Base-by-base conservation (phyloP, 35 echinoderm and acorn worm species). In the Anneissia japonica region DNA sequence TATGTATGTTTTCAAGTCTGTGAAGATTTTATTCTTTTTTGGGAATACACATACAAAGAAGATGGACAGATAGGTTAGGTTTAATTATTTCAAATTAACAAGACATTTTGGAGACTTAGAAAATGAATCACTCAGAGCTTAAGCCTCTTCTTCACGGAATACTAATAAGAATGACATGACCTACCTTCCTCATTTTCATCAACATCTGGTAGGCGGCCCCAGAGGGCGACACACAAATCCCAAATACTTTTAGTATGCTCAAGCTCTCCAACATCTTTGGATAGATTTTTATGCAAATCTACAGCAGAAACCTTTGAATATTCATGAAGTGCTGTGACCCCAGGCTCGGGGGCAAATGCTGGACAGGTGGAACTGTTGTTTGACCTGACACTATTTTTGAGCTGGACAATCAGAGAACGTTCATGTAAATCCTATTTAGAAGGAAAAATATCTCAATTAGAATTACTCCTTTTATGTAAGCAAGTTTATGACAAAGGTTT, bases 171-270 rank as follows among this genome's bases (percentile, higher is more conserved):
- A n/a, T n/a, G n/a, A n/a, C n/a, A n/a, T n/a, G n/a, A n/a, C 39
- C 85, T 39, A 84, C 43, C 84, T 46, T 83, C 46, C 14, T 82
- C 81, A 72, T 88, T 89, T 26, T 88, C 86, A 0, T 73, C 86
- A n/a, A 37, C 84, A 77, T 87, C 87, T 41, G 74, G 79, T 64
- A 90, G 40, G 29, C 38, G 40, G 1, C 95, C 95, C 95, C 95
- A 98, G 23, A 98, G 89, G 32, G 95, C 88, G 34, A 86, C 91
- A 89, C 93, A 87, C 31, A 98, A 86, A 78, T 81, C 82, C 90
- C 86, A 98, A 32, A 98, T 92, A 39, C 83, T 79, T 19, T 74
- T 77, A 4, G 87, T 64, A 78, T 93, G 95, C 31, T 98, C 84
- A 37, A 98, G 51, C 23, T 86, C 76, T 37, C 78, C 86, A 19